Evolutionary conservation across 2,113 vertebrate species (phyloP).

Genomic region (Mormyrus lacerda): DNA sequence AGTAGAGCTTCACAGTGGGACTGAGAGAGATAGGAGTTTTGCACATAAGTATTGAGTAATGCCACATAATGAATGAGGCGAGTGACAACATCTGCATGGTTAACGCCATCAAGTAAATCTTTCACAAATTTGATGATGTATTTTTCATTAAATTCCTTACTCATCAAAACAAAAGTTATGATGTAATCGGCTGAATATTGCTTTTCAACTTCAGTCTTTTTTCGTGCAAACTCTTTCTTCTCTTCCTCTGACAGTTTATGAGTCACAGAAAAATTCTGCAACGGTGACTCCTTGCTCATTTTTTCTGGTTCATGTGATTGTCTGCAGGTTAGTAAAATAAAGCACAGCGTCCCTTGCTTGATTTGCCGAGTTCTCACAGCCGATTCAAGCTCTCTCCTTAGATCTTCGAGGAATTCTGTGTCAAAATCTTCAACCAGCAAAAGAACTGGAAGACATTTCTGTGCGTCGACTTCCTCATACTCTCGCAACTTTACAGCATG

Average conservation of each 20-base stretch:
- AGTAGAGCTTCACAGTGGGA: conserved; percentile 76
- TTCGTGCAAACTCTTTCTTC: conserved; percentile 57
- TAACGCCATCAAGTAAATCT: conserved; percentile 57
- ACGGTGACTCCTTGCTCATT: conserved; percentile 50
- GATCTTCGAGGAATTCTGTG: conserved; percentile 63
- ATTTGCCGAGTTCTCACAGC: conserved; percentile 51
- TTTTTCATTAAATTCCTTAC: conserved; percentile 52
- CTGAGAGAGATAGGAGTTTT: conserved; percentile 65
- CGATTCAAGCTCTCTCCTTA: conserved; percentile 53
- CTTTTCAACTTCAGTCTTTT: conserved; percentile 47
- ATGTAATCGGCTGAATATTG: conserved; percentile 56
- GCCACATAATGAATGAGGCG: conserved; percentile 62
- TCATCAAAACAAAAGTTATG: conserved; percentile 73
- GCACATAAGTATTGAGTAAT: conserved; percentile 71
- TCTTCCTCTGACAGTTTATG: conserved; percentile 64
- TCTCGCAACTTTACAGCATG: conserved; percentile 64
- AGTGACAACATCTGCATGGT: conserved; percentile 48
- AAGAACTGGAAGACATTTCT: conserved; percentile 62
- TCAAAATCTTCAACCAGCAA: conserved; percentile 69
- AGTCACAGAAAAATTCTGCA: conserved; percentile 67
- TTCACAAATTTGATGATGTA: conserved; percentile 58
- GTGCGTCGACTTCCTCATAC: conserved; percentile 62
- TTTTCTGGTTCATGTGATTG: conserved; percentile 60
- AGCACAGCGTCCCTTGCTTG: conserved; percentile 48
- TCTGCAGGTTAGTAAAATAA: conserved; percentile 68